These are phyloP conservation scores for Dicranocentrus wangi DNA, from an alignment of 2,888 invertebrate species.

Conservation along the genomic window DNA sequence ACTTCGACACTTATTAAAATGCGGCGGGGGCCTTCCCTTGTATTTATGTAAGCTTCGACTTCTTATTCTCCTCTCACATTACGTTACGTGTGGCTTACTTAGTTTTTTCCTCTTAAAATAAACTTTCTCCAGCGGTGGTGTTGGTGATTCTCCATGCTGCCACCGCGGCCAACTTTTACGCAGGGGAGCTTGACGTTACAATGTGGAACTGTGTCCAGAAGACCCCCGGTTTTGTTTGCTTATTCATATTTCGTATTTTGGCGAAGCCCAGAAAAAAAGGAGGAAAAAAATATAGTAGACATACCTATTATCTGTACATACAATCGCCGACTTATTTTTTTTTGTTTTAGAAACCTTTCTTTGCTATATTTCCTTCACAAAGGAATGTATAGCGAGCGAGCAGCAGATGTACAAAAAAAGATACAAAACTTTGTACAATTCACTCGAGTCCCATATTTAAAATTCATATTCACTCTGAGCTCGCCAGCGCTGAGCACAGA, in stretches of 20 bases:
- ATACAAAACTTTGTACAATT: not conserved
- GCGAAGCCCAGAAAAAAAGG: too few relatives aligned
- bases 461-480: constrained; percentile 14
- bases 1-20: constrained; percentile 46
- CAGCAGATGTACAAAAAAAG: not conserved
- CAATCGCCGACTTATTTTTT: too few relatives aligned
- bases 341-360: too few relatives aligned
- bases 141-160: not conserved
- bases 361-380: too few relatives aligned
- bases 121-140: not conserved
- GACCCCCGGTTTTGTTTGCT: too few relatives aligned
- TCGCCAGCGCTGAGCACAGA: too few relatives aligned
- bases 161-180: constrained; percentile 1
- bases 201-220: too few relatives aligned
- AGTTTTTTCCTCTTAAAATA: not conserved
- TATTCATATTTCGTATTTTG: too few relatives aligned
- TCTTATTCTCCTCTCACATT: not conserved
- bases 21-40: constrained; percentile 37
- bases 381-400: too few relatives aligned
- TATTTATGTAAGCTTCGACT: not conserved
- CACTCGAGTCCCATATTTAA: constrained; percentile 19
- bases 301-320: too few relatives aligned
- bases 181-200: too few relatives aligned
- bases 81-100: not conserved
- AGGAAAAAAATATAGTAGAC: too few relatives aligned